Evolutionary conservation across 1,140 invertebrate genomes (phyloP), one percentile per base, ranked within the genome.

Genomic region (Trichonephila clavipes): DNA sequence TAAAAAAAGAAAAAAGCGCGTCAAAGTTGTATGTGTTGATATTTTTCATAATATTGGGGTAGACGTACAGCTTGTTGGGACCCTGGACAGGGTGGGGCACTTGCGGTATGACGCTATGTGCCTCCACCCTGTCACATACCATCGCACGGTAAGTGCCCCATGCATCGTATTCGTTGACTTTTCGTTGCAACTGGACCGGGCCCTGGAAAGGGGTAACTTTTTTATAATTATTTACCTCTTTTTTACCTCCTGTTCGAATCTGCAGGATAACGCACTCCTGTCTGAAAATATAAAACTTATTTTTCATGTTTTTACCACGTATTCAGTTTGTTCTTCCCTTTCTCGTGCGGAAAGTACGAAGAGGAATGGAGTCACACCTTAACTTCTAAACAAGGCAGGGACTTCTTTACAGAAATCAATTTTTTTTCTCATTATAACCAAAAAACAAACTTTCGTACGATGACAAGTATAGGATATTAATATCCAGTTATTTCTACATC

Each of bases 141-240:
- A 64, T 72, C 51, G 72, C 90, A 92, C 90, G 64, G 90, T 83
- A 92, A 92, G 90, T 92, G 90, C 83, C 83, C 90, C 14, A 62
- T 28, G 28, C 66, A 59, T 82, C 90, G 81, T 92, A 82, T 92
- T 92, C 90, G n/a, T 92, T 92, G 90, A 92, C 83, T 92, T 86
- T 61, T 87, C 66, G 6, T 1, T 69, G 90, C 83, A 92, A 83
- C 90, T 92, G 90, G 62, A 62, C n/a, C 83, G 90, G 83, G 44
- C 90, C 90, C 83, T 66, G n/a, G 18, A 85, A 64, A 72, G 90
- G 90, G 90, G n/a, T 72, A 72, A 72, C 59, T 72, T 44, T 92
- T 91, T 92, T 92, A 69, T 51, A 59, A 85, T 24, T 92, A 82
- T 92, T 92, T 92, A 92, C 82, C 90, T 82, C 62, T 86, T 92